Conservation (phyloP, 1,140 invertebrate genomes). For the Hypsibius dujardini region DNA sequence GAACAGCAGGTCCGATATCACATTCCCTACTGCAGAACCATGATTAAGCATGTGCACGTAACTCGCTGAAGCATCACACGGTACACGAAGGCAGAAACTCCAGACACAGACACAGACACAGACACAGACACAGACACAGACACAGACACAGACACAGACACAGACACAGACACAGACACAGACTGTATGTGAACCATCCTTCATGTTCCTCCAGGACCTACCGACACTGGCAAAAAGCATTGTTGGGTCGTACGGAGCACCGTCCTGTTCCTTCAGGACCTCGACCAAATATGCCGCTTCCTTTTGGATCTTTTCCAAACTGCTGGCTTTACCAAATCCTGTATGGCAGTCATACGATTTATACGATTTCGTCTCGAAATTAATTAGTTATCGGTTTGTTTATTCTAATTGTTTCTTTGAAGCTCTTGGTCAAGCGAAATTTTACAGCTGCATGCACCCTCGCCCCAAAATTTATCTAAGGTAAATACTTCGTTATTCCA, state of each 20-base stretch:
- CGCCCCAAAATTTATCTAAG: no score
- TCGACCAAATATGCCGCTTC: not conserved
- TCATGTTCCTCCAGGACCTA: not conserved
- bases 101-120: not conserved
- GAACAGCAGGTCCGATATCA: not conserved
- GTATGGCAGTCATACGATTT: not conserved
- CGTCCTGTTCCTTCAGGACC: not conserved
- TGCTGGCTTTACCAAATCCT: slow-evolving; percentile 4
- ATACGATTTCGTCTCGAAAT: no score
- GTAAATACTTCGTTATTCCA: no score
- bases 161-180: no score
- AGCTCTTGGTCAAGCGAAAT: no score
- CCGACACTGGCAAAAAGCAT: not conserved
- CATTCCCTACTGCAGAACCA: not conserved
- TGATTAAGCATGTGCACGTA: no score
- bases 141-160: not conserved
- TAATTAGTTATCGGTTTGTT: no score
- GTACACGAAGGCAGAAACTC: not conserved
- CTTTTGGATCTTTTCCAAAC: not conserved
- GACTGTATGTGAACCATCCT: no score
- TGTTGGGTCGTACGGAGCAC: not conserved
- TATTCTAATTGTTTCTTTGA: no score
- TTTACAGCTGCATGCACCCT: no score
- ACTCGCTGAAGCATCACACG: not conserved
- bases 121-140: not conserved